These are phyloP conservation scores for Agrotis puta DNA, from an alignment of 2,888 invertebrate genomes.

Conservation along the genomic window DNA sequence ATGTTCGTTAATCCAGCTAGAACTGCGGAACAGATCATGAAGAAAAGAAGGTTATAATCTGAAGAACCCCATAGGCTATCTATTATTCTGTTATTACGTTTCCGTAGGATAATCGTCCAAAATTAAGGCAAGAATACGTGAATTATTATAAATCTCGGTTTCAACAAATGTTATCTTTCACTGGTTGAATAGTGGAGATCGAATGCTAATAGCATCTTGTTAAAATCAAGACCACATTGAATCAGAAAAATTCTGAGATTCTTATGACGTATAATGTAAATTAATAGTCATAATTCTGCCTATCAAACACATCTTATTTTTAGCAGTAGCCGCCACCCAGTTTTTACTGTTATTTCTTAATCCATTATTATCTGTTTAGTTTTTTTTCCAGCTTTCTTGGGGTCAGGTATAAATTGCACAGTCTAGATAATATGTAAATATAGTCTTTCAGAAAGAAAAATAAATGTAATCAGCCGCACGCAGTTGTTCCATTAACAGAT, in stretches of 20 bases:
- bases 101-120: no score
- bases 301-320: neutral
- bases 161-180: neutral
- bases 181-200: neutral
- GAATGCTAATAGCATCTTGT: conserved; percentile 6
- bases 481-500: conserved; percentile 3
- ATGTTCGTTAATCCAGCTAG: no score
- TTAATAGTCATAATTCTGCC: neutral
- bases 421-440: no score
- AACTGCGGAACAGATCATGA: no score
- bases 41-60: no score
- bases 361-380: no score
- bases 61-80: no score
- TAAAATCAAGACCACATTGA: conserved; percentile 13
- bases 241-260: neutral
- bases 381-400: no score
- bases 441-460: neutral
- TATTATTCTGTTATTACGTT: no score
- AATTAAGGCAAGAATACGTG: no score
- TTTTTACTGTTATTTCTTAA: neutral
- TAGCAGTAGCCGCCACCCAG: neutral
- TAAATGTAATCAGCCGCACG: neutral
- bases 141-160: neutral
- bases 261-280: neutral
- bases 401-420: neutral